These are phyloP conservation scores for Theristus sp. DNA, from an alignment of 2,888 invertebrate species.

Conservation along the genomic window DNA sequence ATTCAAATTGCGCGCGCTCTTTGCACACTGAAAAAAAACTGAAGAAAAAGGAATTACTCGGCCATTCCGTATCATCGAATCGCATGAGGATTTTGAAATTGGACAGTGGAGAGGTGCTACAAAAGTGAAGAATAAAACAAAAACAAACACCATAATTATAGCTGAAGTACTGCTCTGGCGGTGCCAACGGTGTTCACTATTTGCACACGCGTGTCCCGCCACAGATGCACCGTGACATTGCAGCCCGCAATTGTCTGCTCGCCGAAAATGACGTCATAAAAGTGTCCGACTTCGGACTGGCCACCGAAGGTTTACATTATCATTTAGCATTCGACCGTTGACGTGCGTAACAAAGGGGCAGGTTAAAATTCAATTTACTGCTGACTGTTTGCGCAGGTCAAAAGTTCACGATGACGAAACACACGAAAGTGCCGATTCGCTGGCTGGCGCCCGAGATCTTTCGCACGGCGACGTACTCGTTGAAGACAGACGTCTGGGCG, in stretches of 20 bases:
- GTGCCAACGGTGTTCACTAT: neutral
- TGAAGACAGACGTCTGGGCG: conserved; percentile 14
- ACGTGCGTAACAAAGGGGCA: too few species aligned
- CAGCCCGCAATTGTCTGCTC: conserved; percentile 14
- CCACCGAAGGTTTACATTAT: conserved; percentile 11
- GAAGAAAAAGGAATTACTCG: too few species aligned
- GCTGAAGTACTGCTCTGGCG: neutral
- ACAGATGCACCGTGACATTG: conserved; percentile 13
- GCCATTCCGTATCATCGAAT: too few species aligned
- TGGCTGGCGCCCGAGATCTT: conserved; percentile 17
- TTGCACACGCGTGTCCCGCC: neutral
- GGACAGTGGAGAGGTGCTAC: too few species aligned
- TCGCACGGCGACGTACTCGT: conserved; percentile 9
- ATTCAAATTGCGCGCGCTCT: too few species aligned
- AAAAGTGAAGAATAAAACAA: too few species aligned
- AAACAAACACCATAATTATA: neutral
- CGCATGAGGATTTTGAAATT: too few species aligned
- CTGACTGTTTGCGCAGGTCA: neutral
- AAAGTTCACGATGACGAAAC: neutral
- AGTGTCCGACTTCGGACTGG: conserved; percentile 17
- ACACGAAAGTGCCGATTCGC: neutral
- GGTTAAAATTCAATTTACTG: too few species aligned
- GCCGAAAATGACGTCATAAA: conserved; percentile 11
- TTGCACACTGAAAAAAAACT: too few species aligned
- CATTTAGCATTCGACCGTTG: too few species aligned